These are phyloP conservation scores for Sardina pilchardus DNA, from an alignment of 2,113 vertebrate genomes.

Conservation along the genomic window DNA sequence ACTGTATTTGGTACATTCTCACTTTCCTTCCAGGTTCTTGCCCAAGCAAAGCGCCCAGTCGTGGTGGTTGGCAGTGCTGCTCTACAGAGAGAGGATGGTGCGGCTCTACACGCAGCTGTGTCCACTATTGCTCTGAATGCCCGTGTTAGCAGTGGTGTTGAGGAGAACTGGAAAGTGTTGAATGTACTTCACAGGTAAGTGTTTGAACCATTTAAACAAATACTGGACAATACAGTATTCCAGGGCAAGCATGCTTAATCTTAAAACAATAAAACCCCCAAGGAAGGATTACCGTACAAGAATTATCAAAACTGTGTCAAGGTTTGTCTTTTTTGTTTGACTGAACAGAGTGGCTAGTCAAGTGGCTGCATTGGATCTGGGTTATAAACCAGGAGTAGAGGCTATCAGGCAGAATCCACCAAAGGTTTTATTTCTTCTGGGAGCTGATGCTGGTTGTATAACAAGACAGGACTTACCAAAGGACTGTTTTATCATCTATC, in stretches of 20 bases:
- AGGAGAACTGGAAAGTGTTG: slow-evolving; percentile 89
- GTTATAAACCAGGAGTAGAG: slow-evolving; percentile 87
- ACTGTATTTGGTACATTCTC: background rate
- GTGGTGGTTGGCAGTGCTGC: slow-evolving; percentile 90
- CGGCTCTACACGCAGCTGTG: slow-evolving; percentile 82
- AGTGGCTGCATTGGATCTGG: slow-evolving; percentile 87
- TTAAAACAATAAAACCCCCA: background rate
- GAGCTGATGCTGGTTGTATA: slow-evolving; percentile 83
- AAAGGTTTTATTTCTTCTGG: slow-evolving; percentile 87
- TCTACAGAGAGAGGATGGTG: slow-evolving; percentile 88
- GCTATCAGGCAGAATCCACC: slow-evolving; percentile 81
- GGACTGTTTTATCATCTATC: slow-evolving; percentile 85
- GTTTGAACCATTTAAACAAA: background rate
- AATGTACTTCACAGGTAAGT: slow-evolving; percentile 93
- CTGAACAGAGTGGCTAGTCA: slow-evolving; percentile 82
- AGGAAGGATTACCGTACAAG: too few relatives aligned
- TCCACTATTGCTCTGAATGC: slow-evolving; percentile 86
- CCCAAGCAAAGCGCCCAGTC: slow-evolving; percentile 83
- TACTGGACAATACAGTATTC: background rate
- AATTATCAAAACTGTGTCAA: too few relatives aligned
- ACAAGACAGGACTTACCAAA: slow-evolving; percentile 83
- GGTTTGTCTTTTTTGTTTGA: background rate
- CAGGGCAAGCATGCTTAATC: background rate
- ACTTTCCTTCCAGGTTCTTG: slow-evolving; percentile 71
- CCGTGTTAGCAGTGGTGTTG: slow-evolving; percentile 77